Evolutionary conservation across 2,113 vertebrate species (phyloP), one percentile per base, ranked within the genome.

Genomic region (Megaleporinus macrocephalus): DNA sequence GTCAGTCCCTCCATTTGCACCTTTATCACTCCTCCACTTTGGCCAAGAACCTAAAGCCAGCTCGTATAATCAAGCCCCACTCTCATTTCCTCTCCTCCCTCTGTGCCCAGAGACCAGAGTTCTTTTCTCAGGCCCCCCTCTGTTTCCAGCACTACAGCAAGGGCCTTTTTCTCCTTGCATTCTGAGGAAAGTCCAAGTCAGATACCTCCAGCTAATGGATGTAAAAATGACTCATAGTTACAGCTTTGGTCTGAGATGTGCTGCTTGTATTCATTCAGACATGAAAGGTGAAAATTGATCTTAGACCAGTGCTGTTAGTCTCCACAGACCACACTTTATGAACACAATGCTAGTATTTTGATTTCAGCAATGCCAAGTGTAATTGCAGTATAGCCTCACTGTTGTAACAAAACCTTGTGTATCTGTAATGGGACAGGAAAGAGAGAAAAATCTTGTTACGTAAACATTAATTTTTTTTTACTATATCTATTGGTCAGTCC

Each of bases 51-150:
- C 59, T 4, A 71, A 63, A 51, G 18, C 61, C 41, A 30, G 66
- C 33, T 49, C 24, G 47, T 44, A 65, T 16, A 73, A 47, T 55
- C 44, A 76, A 27, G 76, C 65, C 27, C 24, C n/a, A 16, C 2
- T 81, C 57, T 62, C 61, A 63, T 57, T 59, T 78, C 41, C 51
- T 78, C 62, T 72, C 47, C 29, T 73, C 12, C n/a, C 20, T 24
- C 44, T 69, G 12, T 57, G 51, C 55, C 36, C 53, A 69, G 18
- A 69, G 49, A 57, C 49, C n/a, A 36, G 4, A 27, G 53, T 9
- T 79, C 77, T 70, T 65, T 55, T 57, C 51, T 57, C 63, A 68
- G 62, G 27, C 62, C 36, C 69, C 47, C 49, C 29, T 51, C 41
- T 65, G 33, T 36, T 36, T 36, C 1, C 36, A 63, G n/a, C 24